These are phyloP conservation scores for Delphinapterus leucas DNA, from an alignment of 2,113 vertebrate genomes.

Conservation along the genomic window DNA sequence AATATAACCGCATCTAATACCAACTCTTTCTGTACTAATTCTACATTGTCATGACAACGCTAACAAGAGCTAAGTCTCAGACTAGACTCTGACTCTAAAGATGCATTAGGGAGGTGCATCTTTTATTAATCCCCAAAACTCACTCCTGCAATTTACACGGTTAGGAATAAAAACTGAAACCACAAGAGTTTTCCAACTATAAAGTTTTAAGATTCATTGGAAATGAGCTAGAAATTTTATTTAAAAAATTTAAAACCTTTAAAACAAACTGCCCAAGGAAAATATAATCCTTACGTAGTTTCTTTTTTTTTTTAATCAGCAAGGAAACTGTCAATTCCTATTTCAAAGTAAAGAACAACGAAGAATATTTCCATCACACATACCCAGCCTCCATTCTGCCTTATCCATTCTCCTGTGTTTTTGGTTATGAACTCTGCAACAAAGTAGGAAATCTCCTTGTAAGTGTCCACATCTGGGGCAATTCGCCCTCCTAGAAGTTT, in stretches of 20 bases:
- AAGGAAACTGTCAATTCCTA: not conserved
- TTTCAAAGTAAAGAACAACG: not conserved
- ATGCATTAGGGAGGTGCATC: not conserved
- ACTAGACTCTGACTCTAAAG: not conserved
- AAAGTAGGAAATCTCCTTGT: slow-evolving; percentile 77
- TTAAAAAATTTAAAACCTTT: not conserved
- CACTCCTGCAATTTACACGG: not conserved
- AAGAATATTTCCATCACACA: not conserved
- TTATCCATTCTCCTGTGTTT: slow-evolving; percentile 81
- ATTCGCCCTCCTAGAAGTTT: slow-evolving; percentile 71
- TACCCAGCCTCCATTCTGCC: slow-evolving; percentile 84
- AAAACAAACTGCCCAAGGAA: slow-evolving; percentile 43
- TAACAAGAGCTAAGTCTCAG: not conserved
- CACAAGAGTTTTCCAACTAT: not conserved
- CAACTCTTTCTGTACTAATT: not conserved
- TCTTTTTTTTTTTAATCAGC: not conserved
- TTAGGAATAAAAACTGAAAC: not conserved
- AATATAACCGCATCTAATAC: not conserved
- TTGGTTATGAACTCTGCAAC: slow-evolving; percentile 82
- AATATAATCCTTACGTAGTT: not conserved
- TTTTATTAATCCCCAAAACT: not conserved
- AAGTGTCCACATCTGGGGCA: slow-evolving; percentile 60
- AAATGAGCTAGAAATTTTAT: not conserved
- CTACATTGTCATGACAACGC: not conserved
- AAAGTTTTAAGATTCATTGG: not conserved